Evolutionary conservation across 2,888 invertebrate species (phyloP).

Genomic region (Caenorhabditis sulstoni): DNA sequence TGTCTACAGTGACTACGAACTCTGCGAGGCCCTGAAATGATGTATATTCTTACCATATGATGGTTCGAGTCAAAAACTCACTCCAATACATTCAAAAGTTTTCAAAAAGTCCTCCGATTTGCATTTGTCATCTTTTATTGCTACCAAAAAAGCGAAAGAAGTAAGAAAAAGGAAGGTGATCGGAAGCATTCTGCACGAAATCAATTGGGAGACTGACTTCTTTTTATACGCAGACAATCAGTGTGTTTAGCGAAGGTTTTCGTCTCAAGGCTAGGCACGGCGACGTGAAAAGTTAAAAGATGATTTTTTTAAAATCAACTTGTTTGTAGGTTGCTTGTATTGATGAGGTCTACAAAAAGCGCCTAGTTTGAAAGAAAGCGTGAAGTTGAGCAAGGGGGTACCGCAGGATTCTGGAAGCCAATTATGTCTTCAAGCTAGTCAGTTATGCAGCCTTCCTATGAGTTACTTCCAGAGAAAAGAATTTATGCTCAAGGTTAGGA

Average conservation of each 20-base stretch:
- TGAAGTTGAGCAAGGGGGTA: too few species aligned
- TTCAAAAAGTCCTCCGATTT: conserved; percentile 37
- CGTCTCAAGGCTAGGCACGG: conserved; percentile 34
- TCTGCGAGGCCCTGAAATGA: conserved; percentile 34
- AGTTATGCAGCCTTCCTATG: too few species aligned
- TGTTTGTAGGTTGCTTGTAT: conserved; percentile 7
- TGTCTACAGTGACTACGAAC: conserved; percentile 28
- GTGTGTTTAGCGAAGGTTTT: conserved; percentile 38
- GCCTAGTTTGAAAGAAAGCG: background rate
- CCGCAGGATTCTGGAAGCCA: too few species aligned
- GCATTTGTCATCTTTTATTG: conserved; percentile 9
- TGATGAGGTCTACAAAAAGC: background rate
- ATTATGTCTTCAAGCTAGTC: too few species aligned
- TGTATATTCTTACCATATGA: background rate
- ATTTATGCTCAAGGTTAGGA: too few species aligned
- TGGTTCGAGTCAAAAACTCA: background rate
- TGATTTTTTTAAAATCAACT: conserved; percentile 29
- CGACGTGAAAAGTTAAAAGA: conserved; percentile 14
- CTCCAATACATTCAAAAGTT: conserved; percentile 43
- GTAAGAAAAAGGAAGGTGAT: background rate
- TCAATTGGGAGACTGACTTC: background rate
- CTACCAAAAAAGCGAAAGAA: background rate
- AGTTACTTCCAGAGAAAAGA: too few species aligned
- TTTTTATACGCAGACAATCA: conserved; percentile 16
- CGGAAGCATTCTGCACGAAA: conserved; percentile 23